A percentile compares a stretch with the other conserved stretches of the same genome.
These are phyloP conservation scores for Volucella bombylans DNA, from an alignment of 2,888 invertebrate species.

Conservation along the genomic window DNA sequence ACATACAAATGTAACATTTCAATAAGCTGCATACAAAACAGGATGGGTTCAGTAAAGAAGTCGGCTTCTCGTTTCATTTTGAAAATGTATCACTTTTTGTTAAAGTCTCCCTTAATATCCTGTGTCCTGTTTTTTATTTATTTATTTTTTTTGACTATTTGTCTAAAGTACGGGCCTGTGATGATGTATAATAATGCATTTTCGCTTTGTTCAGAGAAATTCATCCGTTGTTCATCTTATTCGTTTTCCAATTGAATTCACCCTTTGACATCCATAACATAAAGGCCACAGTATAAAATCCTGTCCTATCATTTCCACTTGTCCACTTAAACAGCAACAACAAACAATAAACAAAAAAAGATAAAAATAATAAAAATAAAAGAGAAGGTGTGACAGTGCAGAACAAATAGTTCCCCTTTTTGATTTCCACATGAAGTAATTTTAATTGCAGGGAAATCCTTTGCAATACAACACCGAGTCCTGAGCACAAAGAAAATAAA, in stretches of 20 bases:
- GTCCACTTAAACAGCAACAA: background rate
- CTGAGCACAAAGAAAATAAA: constrained; percentile 15
- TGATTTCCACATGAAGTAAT: constrained; percentile 49
- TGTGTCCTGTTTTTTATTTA: too few species aligned
- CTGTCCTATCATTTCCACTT: background rate
- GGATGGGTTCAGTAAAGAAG: too few species aligned
- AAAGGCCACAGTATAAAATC: background rate
- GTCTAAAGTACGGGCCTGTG: too few species aligned
- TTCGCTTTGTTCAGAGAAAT: background rate
- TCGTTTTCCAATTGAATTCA: constrained; percentile 63
- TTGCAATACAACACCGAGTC: constrained; percentile 29
- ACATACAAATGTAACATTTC: too few species aligned
- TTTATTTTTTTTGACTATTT: too few species aligned
- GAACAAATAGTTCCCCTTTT: constrained; percentile 9
- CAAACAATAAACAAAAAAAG: constrained; percentile 14
- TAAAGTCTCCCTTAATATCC: too few species aligned
- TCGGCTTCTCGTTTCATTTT: too few species aligned
- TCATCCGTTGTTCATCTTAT: constrained; percentile 41
- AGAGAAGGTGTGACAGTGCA: background rate
- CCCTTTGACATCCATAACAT: constrained; percentile 59
- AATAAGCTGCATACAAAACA: too few species aligned
- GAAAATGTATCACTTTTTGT: too few species aligned
- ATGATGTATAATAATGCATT: too few species aligned
- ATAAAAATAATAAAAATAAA: background rate
- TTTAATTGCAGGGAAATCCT: constrained; percentile 57